Conservation (phyloP, 1,140 invertebrate species). For the Zaprionus tsacasi region DNA sequence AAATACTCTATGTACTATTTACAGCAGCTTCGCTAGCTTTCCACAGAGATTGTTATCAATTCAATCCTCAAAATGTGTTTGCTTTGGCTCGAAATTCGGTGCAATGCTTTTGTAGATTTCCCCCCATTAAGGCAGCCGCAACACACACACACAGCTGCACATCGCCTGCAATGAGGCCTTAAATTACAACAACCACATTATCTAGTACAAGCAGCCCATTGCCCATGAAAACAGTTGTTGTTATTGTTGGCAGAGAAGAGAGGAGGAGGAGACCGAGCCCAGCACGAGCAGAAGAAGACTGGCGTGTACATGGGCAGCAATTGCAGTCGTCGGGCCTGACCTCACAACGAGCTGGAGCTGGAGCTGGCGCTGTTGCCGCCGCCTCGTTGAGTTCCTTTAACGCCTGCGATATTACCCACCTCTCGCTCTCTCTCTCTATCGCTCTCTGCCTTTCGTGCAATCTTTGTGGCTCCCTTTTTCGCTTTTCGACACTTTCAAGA, state of each 20-base stretch:
- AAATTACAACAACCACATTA: conserved; percentile 70
- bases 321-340: conserved; percentile 50
- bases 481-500: conserved; percentile 80
- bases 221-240: conserved; percentile 16
- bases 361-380: conserved; percentile 44
- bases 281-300: conserved; percentile 19
- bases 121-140: conserved; percentile 4
- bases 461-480: conserved; percentile 34
- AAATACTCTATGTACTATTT: background rate
- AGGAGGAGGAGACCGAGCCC: conserved; percentile 11
- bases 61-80: background rate
- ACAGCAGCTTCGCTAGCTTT: background rate
- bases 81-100: background rate
- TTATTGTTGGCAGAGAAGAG: background rate
- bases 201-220: conserved; percentile 66
- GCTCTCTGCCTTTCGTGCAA: conserved; percentile 4
- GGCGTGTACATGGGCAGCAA: conserved; percentile 44
- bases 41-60: background rate
- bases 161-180: conserved; percentile 59
- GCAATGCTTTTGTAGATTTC: conserved; percentile 14
- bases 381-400: conserved; percentile 43
- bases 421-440: conserved; percentile 19
- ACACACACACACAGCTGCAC: conserved; percentile 11
- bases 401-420: conserved; percentile 46
- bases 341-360: conserved; percentile 59